A percentile compares a stretch with the other conserved stretches of the same genome.
Conservation (phyloP, 2,113 vertebrate species). For the Ornithorhynchus anatinus region DNA sequence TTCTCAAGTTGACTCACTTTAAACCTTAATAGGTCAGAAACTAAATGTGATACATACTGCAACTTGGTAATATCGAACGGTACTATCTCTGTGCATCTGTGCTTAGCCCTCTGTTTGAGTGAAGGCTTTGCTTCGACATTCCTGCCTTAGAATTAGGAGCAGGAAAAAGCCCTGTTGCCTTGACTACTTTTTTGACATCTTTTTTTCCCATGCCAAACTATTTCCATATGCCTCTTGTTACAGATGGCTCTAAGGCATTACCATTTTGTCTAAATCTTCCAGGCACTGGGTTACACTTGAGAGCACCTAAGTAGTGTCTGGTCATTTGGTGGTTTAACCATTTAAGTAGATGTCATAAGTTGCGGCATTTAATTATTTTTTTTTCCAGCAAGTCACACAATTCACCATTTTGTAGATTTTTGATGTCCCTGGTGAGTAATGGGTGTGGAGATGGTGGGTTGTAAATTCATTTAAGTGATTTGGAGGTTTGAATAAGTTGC, state of each 20-base stretch:
- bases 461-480: conserved; percentile 67
- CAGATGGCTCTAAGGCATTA: conserved; percentile 7
- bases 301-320: not conserved
- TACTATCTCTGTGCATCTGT: not conserved
- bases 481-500: conserved; percentile 76
- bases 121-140: conserved; percentile 20
- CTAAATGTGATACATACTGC: too few species aligned
- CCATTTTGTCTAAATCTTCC: not conserved
- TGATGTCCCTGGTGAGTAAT: conserved; percentile 54
- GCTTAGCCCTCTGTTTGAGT: not conserved
- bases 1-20: too few species aligned
- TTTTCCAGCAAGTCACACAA: conserved; percentile 33
- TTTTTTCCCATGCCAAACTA: conserved; percentile 21
- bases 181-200: not conserved
- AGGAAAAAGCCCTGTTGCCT: conserved; percentile 23
- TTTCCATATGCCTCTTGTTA: not conserved
- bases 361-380: conserved; percentile 14
- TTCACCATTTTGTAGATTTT: conserved; percentile 45
- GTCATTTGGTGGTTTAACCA: not conserved
- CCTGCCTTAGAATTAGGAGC: conserved; percentile 26
- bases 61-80: too few species aligned
- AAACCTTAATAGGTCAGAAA: too few species aligned
- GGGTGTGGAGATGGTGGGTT: conserved; percentile 63
- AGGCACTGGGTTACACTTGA: not conserved
- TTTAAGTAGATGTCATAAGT: conserved; percentile 1